phyloP scores from a whole-genome alignment of 2,888 invertebrate genomes.

The Strigamia crassipes region DNA sequence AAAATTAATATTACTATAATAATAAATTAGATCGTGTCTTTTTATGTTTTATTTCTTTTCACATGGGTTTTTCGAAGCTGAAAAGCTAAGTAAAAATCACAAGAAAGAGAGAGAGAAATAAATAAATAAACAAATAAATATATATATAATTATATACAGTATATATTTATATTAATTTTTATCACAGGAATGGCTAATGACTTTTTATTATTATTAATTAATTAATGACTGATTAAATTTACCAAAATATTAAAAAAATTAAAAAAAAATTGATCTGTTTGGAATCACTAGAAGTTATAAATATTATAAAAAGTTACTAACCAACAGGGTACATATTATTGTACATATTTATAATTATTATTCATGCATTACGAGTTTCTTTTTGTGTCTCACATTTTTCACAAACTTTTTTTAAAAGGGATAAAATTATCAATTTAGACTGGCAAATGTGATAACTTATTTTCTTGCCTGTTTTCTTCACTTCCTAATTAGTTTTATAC shows the following conservation, averaged over 20 bases:
- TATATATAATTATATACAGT: not conserved
- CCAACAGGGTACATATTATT: conserved; percentile 36
- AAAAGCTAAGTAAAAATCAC: not conserved
- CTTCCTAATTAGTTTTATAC: not conserved
- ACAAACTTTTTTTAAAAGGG: not conserved
- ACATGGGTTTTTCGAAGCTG: not conserved
- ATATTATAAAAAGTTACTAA: conserved; percentile 39
- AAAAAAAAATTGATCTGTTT: not conserved
- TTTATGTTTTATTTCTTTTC: not conserved
- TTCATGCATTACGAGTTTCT: not conserved
- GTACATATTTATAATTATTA: conserved; percentile 28
- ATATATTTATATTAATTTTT: conserved; percentile 23
- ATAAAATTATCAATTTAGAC: not conserved
- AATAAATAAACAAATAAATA: not conserved
- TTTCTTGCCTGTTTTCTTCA: conserved; percentile 22
- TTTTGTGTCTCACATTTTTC: conserved; percentile 29
- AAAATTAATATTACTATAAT: not conserved
- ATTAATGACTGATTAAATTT: not conserved
- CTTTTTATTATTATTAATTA: conserved; percentile 27
- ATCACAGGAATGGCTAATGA: conserved; percentile 32
- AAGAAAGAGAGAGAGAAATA: not conserved
- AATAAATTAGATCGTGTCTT: not conserved
- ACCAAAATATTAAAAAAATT: not conserved
- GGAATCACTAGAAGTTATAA: not conserved
- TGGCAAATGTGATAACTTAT: conserved; percentile 37